Evolutionary conservation across 2,113 vertebrate species (phyloP).

Genomic region (Callaeas wilsoni): DNA sequence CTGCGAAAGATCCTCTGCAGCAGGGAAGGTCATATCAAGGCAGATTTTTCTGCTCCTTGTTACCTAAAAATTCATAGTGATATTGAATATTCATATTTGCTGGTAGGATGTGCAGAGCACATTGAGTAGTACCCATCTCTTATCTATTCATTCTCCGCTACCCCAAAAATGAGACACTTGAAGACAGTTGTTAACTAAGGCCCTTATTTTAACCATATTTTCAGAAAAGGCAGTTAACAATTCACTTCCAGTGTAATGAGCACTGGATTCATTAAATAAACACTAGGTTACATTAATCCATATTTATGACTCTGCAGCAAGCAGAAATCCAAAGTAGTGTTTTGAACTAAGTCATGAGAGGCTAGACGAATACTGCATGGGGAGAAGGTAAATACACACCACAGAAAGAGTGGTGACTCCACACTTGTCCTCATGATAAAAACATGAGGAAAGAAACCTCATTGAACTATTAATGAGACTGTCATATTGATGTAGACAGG

Average conservation of each 20-base stretch:
- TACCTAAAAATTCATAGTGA: background rate
- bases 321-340: background rate
- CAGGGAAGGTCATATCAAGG: background rate
- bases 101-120: background rate
- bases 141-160: background rate
- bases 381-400: background rate
- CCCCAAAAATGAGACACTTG: background rate
- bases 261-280: background rate
- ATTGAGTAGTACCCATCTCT: background rate
- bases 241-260: background rate
- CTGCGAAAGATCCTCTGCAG: background rate
- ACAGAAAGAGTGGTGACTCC: background rate
- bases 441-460: rapidly evolving
- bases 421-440: background rate
- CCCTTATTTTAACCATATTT: background rate
- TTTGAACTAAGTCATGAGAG: background rate
- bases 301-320: background rate
- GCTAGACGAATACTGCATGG: background rate
- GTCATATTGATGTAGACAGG: background rate
- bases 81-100: background rate
- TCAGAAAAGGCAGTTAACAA: background rate
- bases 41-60: background rate
- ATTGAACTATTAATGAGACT: background rate
- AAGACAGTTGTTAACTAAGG: background rate
- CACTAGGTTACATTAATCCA: background rate